Evolutionary conservation across 1,140 invertebrate species (phyloP), one percentile per base, ranked within the genome.

Genomic region (Ridgeia piscesae): DNA sequence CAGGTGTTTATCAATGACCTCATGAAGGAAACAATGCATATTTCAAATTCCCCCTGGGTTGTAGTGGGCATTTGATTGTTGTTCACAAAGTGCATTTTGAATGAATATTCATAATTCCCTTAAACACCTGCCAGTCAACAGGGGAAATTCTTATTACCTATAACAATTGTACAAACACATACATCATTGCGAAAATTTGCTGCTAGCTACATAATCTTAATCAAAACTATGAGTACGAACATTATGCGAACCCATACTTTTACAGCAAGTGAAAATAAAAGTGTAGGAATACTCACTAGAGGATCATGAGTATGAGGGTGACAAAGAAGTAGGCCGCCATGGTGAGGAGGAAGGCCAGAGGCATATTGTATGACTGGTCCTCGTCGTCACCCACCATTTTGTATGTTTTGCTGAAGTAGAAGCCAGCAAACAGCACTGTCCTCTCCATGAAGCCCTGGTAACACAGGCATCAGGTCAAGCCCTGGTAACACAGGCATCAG

Each of bases 341-440:
- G 11, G 35, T 42, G 34, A 90, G 33, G 1, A 90, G 34, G 35
- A 35, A 90, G 1, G 89, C 89, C 6, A 90, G 35, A 34, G 89
- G 89, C 89, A 90, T 90, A n/a, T 35, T 34, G 35, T 35, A 90
- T 33, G 89, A 17, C 27, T 21, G 6, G 11, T 77, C 11, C 58
- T 77, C 58, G 11, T 77, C 8, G 58, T 77, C 58, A 31, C 2
- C 27, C 58, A 77, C 2, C 89, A n/a, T n/a, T n/a, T 90, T 8
- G 17, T 34, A 90, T 14, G 34, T 90, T n/a, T 90, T 90, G 89
- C 33, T 42, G 35, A 90, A 90, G 89, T 90, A 90, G 89, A 90
- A 90, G 89, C 89, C 89, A 34, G 35, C 35, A 90, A 90, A 90
- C 34, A 90, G 89, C 89, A 90, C 34, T 17, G 89, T 90, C 34